Evolutionary conservation across 1,140 invertebrate genomes (phyloP).

Genomic region (Drosophila obscura): DNA sequence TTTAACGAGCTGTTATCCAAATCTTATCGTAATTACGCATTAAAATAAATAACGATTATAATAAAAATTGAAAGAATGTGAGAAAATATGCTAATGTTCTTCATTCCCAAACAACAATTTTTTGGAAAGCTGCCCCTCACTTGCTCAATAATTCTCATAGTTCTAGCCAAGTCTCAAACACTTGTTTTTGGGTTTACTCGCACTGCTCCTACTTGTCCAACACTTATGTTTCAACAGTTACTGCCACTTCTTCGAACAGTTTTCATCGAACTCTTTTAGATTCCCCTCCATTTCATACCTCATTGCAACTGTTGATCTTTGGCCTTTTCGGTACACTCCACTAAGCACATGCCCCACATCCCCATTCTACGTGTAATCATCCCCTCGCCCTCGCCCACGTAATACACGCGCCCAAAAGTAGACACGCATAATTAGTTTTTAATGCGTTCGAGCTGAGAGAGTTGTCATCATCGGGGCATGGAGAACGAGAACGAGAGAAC

Average conservation of each 20-base stretch:
- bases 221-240: too few species aligned
- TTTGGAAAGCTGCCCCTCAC: too few species aligned
- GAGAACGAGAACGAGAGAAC: not conserved
- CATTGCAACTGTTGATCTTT: conserved; percentile 27
- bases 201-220: too few species aligned
- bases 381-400: not conserved
- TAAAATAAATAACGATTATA: too few species aligned
- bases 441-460: conserved; percentile 34
- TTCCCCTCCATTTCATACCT: not conserved
- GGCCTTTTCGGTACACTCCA: conserved; percentile 3
- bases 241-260: not conserved
- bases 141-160: too few species aligned
- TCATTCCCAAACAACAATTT: too few species aligned
- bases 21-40: too few species aligned
- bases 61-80: too few species aligned
- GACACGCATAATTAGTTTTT: conserved; percentile 72
- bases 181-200: too few species aligned
- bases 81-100: too few species aligned
- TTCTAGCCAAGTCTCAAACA: too few species aligned
- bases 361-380: not conserved
- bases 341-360: not conserved
- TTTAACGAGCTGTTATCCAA: too few species aligned
- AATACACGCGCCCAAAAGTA: conserved; percentile 47
- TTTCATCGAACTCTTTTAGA: not conserved
- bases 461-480: conserved; percentile 6